Evolutionary conservation across 2,797 vertebrate genomes (phyloP).

Genomic region (Mormyrops boulengeri): DNA sequence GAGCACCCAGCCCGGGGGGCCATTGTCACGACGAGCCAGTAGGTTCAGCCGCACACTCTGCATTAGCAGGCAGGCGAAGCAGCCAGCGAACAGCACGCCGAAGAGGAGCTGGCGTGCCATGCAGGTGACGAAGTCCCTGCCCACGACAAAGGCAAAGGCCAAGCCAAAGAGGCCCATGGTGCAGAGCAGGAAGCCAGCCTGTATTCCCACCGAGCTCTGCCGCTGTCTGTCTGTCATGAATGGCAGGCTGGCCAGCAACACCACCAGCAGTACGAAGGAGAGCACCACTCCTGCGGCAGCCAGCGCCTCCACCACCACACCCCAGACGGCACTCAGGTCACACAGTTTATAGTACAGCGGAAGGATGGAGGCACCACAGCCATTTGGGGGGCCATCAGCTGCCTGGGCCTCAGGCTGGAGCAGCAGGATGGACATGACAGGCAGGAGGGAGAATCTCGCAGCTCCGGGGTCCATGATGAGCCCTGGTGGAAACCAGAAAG

Average conservation of each 20-base stretch:
- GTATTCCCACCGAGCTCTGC: conserved; percentile 64
- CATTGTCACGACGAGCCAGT: conserved; percentile 56
- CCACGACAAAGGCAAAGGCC: conserved; percentile 82
- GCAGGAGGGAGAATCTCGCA: conserved; percentile 30
- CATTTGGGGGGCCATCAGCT: conserved; percentile 41
- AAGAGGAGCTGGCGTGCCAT: conserved; percentile 84
- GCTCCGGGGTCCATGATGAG: conserved; percentile 29
- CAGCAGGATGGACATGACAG: conserved; percentile 11
- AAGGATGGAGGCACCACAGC: conserved; percentile 68
- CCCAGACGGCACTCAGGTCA: conserved; percentile 71
- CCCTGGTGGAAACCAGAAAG: background rate
- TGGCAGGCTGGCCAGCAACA: conserved; percentile 80
- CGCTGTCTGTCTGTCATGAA: conserved; percentile 66
- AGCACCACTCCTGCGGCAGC: conserved; percentile 68
- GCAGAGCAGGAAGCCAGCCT: conserved; percentile 70
- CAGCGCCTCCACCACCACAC: conserved; percentile 78
- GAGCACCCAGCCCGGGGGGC: conserved; percentile 65
- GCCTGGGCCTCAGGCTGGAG: conserved; percentile 31
- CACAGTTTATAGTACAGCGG: conserved; percentile 86
- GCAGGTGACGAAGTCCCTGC: conserved; percentile 77
- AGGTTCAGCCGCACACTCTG: conserved; percentile 74
- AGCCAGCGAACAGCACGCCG: conserved; percentile 79
- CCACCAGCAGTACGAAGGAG: conserved; percentile 70
- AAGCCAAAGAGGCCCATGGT: conserved; percentile 83
- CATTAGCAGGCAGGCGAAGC: conserved; percentile 80